Evolutionary conservation across 2,113 vertebrate genomes (phyloP), one percentile per base, ranked within the genome.

Genomic region (Synodontis membranacea): DNA sequence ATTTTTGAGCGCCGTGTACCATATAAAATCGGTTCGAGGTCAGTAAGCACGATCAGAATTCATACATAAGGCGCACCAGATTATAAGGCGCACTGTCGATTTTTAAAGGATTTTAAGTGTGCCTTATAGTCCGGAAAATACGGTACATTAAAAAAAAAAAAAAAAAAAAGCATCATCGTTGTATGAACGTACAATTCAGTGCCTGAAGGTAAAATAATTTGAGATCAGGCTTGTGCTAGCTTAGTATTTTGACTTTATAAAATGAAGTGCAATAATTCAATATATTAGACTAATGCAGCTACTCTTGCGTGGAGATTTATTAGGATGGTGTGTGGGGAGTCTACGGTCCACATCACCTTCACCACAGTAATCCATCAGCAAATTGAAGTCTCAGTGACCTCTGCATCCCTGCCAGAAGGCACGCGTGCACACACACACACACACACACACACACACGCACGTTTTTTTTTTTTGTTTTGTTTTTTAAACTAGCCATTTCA

Each of bases 301-400:
- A 50, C 34, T 31, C 23, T 42, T 39, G 37, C 19, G 12, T 23
- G 2, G 31, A 82, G 70, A 85, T 85, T 68, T 58, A 85, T 8
- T 19, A 82, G 28, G 46, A n/a, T 66, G n/a, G 34, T 42, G 79
- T 46, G 75, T 68, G 70, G 54, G 1, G 17, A 39, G 62, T 14
- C n/a, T 31, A 56, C 75, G 28, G 84, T 39, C 44, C 58, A 66
- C 70, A 84, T 78, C 5, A 66, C 62, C 46, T 37, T 75, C 17
- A 23, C 39, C 52, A n/a, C 44, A 39, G 62, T 28, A 28, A 21
- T 75, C 31, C 60, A 76, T 82, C 56, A 78, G 12, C 58, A 28
- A 84, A 88, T 81, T 81, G 54, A 64, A 82, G 50, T 46, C 37
- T 31, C 19, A 28, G 50, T 37, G n/a, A 60, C 80, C 62, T 58